These are phyloP conservation scores for Eurypyga helias DNA, from an alignment of 2,113 vertebrate species.

Conservation along the genomic window DNA sequence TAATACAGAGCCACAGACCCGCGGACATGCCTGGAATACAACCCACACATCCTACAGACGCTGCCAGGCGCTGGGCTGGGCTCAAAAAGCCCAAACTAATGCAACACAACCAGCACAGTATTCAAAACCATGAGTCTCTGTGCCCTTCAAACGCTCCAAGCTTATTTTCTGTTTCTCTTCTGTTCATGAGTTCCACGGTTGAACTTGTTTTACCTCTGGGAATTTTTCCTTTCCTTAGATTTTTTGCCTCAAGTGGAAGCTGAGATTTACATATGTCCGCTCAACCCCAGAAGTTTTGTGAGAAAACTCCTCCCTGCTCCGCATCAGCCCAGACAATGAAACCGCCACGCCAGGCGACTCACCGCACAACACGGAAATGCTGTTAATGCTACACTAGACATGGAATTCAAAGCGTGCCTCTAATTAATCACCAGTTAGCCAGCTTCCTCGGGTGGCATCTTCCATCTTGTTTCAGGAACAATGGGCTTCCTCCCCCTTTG, in stretches of 20 bases:
- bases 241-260: neutral
- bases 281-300: neutral
- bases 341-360: neutral
- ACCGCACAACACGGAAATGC: neutral
- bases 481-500: conserved; percentile 50
- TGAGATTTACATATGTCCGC: neutral
- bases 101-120: neutral
- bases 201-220: neutral
- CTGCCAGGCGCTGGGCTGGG: neutral
- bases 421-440: conserved; percentile 62
- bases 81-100: neutral
- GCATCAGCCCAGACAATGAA: neutral
- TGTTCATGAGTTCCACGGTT: neutral
- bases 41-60: neutral
- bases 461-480: conserved; percentile 50
- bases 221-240: neutral
- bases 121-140: fast-evolving
- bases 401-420: conserved; percentile 62
- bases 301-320: neutral
- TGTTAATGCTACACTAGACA: conserved; percentile 28
- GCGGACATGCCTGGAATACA: conserved; percentile 69
- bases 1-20: conserved; percentile 63
- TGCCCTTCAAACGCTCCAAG: neutral
- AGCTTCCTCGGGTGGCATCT: neutral
- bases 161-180: neutral